Percentiles rank a stretch among this genome's conserved stretches.
Conservation (phyloP, 2,113 vertebrate species). For the Capreolus pygargus region DNA sequence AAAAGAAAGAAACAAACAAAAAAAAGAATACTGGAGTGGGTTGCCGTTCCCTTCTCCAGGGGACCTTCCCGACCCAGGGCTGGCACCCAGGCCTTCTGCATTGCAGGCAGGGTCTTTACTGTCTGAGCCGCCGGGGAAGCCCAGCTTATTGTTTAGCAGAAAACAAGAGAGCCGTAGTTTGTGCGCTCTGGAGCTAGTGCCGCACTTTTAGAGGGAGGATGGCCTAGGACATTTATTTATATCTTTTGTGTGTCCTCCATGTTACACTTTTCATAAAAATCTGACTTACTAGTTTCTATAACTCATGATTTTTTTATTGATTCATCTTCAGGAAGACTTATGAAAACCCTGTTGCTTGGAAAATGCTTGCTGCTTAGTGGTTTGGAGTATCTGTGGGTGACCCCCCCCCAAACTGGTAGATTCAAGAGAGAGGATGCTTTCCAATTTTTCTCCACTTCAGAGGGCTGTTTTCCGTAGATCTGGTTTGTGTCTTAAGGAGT, state of each 20-base stretch:
- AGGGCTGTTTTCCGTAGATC: background rate
- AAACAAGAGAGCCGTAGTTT: accelerated
- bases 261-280: background rate
- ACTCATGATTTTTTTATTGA: background rate
- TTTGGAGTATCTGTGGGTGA: background rate
- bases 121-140: background rate
- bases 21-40: background rate
- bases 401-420: too few relatives aligned
- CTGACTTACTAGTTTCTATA: background rate
- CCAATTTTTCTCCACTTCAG: background rate
- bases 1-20: too few relatives aligned
- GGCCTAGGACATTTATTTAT: background rate
- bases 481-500: background rate
- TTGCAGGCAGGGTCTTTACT: background rate
- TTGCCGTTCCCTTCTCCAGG: background rate
- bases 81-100: background rate
- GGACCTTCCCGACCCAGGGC: background rate
- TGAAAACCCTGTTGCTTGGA: background rate
- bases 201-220: background rate
- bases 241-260: background rate
- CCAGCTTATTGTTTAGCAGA: background rate
- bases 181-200: background rate
- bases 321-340: background rate
- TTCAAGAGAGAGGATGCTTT: background rate
- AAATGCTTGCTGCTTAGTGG: background rate